Evolutionary conservation across 2,797 vertebrate species (phyloP).

Genomic region (Nasua narica): DNA sequence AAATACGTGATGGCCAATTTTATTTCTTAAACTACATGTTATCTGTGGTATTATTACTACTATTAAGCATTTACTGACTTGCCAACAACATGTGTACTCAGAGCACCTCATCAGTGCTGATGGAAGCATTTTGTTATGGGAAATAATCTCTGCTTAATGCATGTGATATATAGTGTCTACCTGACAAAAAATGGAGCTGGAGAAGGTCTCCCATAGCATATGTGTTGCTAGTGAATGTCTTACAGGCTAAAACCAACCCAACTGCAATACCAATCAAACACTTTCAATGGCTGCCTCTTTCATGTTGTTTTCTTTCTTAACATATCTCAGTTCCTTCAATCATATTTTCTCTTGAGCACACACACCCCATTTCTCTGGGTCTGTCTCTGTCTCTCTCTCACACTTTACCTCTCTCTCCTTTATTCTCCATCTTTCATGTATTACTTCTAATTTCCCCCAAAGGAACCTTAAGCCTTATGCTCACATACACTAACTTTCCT

Average conservation of each 20-base stretch:
- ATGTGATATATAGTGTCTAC: neutral
- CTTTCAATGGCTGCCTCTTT: neutral
- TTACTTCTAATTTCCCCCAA: neutral
- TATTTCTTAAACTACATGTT: neutral
- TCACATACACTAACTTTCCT: neutral
- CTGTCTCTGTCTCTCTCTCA: neutral
- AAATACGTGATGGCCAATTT: conserved; percentile 5
- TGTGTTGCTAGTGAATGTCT: neutral
- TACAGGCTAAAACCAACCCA: neutral
- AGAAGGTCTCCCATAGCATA: neutral
- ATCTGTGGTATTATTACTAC: neutral
- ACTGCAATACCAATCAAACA: neutral
- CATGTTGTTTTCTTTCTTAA: neutral
- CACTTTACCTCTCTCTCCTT: neutral
- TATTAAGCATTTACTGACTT: conserved; percentile 30
- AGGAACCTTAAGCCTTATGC: neutral
- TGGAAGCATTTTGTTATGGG: conserved; percentile 1
- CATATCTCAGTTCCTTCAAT: neutral
- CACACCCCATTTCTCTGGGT: neutral
- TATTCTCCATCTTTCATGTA: neutral
- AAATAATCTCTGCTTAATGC: neutral
- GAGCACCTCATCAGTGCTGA: neutral
- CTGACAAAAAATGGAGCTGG: neutral
- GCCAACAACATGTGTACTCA: neutral
- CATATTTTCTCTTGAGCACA: neutral